Percentiles rank a stretch among this genome's conserved stretches.
Evolutionary conservation across 2,113 vertebrate species (phyloP).

Genomic region (Elaphurus davidianus): DNA sequence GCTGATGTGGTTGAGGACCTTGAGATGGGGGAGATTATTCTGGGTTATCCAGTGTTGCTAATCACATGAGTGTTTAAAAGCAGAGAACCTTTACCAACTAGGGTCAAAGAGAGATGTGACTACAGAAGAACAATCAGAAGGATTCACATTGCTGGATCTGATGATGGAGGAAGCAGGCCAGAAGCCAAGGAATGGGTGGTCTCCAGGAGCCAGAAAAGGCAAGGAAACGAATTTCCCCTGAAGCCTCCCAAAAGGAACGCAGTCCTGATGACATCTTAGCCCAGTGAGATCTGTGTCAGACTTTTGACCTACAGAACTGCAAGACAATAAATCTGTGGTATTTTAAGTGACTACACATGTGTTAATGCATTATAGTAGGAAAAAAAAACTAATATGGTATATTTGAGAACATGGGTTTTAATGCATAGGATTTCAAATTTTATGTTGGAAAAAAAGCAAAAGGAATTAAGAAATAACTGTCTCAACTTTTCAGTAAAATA

Average conservation of each 20-base stretch:
- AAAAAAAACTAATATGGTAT: neutral
- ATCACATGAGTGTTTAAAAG: neutral
- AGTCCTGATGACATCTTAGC: neutral
- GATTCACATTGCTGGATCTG: neutral
- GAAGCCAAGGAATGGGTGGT: neutral
- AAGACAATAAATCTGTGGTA: neutral
- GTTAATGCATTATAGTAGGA: neutral
- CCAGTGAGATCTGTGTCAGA: neutral
- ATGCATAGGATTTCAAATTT: neutral
- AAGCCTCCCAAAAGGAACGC: accelerated
- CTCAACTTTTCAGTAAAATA: neutral
- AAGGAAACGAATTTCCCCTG: neutral
- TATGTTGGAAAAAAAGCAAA: neutral
- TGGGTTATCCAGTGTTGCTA: neutral
- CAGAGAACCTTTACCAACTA: neutral
- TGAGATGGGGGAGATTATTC: neutral
- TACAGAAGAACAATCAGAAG: neutral
- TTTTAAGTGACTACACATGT: neutral
- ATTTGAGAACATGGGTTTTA: neutral
- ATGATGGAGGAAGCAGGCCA: neutral
- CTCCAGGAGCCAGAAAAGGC: neutral
- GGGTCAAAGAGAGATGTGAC: neutral
- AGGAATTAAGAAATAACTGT: neutral
- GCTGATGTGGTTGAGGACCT: neutral
- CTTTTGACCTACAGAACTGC: neutral